phyloP scores from a whole-genome alignment of 2,888 invertebrate species.

The Macroteleia sp. region DNA sequence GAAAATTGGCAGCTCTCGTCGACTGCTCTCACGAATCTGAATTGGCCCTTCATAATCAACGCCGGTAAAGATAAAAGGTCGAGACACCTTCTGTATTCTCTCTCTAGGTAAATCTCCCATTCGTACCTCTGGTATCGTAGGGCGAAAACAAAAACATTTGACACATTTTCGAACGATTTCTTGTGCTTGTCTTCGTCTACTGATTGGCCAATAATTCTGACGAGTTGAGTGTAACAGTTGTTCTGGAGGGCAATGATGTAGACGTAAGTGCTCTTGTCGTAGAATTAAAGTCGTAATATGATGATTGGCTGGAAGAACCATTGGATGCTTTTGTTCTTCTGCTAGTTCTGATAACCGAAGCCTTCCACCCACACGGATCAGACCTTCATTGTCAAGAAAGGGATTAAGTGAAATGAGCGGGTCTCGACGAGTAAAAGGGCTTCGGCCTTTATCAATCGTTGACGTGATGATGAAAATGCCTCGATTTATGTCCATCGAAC shows the following conservation, averaged over 20 bases:
- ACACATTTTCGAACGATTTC: neutral
- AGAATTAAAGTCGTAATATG: neutral
- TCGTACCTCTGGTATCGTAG: neutral
- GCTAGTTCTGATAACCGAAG: neutral
- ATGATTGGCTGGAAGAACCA: neutral
- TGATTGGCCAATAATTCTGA: neutral
- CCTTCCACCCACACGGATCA: neutral
- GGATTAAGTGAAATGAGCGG: neutral
- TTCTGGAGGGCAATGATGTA: neutral
- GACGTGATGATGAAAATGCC: neutral
- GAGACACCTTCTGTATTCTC: neutral
- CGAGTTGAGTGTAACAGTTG: neutral
- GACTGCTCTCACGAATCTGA: neutral
- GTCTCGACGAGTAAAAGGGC: neutral
- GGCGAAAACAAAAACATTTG: neutral
- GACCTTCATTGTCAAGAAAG: neutral
- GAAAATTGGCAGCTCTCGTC: conserved; percentile 5
- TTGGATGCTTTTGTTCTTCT: conserved; percentile 1
- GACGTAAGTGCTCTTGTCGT: neutral
- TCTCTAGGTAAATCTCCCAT: conserved; percentile 8
- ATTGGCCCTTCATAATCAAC: conserved; percentile 10
- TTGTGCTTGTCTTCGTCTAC: neutral
- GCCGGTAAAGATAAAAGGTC: neutral
- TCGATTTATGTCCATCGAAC: conserved; percentile 3
- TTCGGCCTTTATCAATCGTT: neutral